phyloP scores from a whole-genome alignment of 2,113 vertebrate species.

The Solea solea region DNA sequence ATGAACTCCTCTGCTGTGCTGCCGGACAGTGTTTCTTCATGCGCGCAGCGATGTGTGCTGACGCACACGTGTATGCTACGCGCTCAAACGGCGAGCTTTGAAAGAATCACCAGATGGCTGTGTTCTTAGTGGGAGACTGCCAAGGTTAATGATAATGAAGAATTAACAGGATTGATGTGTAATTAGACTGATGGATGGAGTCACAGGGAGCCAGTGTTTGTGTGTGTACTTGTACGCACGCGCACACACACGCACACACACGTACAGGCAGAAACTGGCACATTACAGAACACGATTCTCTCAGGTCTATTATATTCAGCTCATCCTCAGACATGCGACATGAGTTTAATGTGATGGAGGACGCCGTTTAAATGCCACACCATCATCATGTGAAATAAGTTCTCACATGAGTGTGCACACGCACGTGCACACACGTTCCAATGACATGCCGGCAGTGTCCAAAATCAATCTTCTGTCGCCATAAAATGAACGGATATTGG shows the following conservation, averaged over 20 bases:
- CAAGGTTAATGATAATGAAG: slow-evolving; percentile 85
- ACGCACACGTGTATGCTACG: slow-evolving; percentile 34
- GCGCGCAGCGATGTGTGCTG: slow-evolving; percentile 19
- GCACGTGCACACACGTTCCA: slow-evolving; percentile 4
- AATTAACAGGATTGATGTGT: slow-evolving; percentile 81
- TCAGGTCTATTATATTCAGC: slow-evolving; percentile 38
- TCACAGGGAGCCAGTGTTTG: slow-evolving; percentile 49
- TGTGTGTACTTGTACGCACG: slow-evolving; percentile 1
- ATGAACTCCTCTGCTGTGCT: slow-evolving; percentile 50
- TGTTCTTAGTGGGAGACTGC: slow-evolving; percentile 73
- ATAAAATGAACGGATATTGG: no score
- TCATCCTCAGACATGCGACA: slow-evolving; percentile 53
- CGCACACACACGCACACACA: not conserved
- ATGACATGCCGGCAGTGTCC: not conserved
- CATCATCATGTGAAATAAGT: slow-evolving; percentile 3
- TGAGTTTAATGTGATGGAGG: slow-evolving; percentile 52
- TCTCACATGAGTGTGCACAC: not conserved
- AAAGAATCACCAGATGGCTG: slow-evolving; percentile 80
- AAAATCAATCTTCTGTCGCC: slow-evolving; percentile 14
- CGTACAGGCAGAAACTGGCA: slow-evolving; percentile 2
- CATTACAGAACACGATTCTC: slow-evolving; percentile 44
- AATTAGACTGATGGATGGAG: slow-evolving; percentile 82
- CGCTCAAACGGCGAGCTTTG: slow-evolving; percentile 68
- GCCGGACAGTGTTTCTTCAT: slow-evolving; percentile 10
- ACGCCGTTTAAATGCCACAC: slow-evolving; percentile 57